Evolutionary conservation across 2,888 invertebrate genomes (phyloP), one percentile per base, ranked within the genome.

Genomic region (Eristalinus aeneus): DNA sequence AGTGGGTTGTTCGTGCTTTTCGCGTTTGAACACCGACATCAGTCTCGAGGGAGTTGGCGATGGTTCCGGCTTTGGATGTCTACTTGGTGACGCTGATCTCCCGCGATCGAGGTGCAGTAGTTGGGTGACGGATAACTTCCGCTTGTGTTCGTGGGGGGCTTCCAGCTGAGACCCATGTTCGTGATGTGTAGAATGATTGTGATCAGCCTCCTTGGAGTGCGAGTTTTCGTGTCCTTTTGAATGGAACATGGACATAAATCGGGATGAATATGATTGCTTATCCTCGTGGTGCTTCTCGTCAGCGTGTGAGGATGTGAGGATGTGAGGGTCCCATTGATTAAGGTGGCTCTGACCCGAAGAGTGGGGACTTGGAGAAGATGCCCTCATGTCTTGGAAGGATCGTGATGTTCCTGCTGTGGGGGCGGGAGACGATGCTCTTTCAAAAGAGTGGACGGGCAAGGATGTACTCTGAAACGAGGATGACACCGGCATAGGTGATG

Each of bases 191-290:
- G 56, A 56, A 22, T 22, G 56, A 11, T 23, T 22, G 2, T 16
- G 46, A 46, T 46, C n/a, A 16, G 46, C 3, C 1, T 46, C 46
- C 12, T 46, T 46, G 5, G 46, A 16, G 0, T 46, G 46, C 0
- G 46, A 46, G 46, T 46, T 16, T 1, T 89, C 88, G 9, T 83
- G 73, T 0, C 64, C 27, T 60, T 91, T 92, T 0, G 89, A 85
- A 0, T 88, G 88, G 39, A 92, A 92, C 89, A 92, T 91, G 0
- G 91, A 90, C 88, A 91, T 92, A 11, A 92, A 89, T 1, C 90
- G 89, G 10, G 91, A 89, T 10, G 91, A 82, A 61, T 92, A 92
- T 8, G 92, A 88, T 71, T 89, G 87, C 34, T 92, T 92, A 0
- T 90, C 91, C 1, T 72, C 75, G 10, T 74, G 83, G 0, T 56